Evolutionary conservation across 2,888 invertebrate genomes (phyloP), one percentile per base, ranked within the genome.

Genomic region (Platycheirus rosarum): DNA sequence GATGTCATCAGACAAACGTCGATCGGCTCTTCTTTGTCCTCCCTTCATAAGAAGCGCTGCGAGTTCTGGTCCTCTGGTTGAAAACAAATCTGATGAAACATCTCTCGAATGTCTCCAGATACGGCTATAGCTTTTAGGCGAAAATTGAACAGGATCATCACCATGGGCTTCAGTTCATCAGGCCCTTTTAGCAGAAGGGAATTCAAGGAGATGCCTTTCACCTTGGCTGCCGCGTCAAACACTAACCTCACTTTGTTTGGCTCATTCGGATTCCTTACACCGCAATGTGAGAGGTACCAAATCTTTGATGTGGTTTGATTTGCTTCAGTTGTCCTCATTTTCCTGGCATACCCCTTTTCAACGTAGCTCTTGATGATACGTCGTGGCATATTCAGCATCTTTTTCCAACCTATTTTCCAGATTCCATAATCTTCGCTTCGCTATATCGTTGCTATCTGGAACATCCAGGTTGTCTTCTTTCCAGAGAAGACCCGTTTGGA

Each of bases 1-100:
- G 80, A 66, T 6, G 20, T 13, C 86, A 86, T 85, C 11, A 76
- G 62, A 44, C 84, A 85, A 13, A 71, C 76, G 3, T 84, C 80
- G 9, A 71, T 53, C 5, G 32, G 68, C 0, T 42, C n/a, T 6
- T 13, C 14, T 5, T n/a, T 11, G 29, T 73, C 16, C 0, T 35
- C 46, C 16, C 86, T 68, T 87, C 87, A 88, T 4, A 88, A 44
- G 80, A 86, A 86, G 6, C 86, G 26, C 20, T 46, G 35, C 32
- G 44, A 35, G 18, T 46, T 29, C 8, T 46, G 46, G 20, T 62
- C 46, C 11, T 62, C 62, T 9, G 46, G 62, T 1, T 44, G 62
- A 13, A 62, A 4, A n/a, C 9, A n/a, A 6, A 62, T 29, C 40
- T 37, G 55, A 2, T 55, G 37, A 7, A 18, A 55, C 37, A 55